A percentile compares a stretch with the other conserved stretches of the same genome.
Evolutionary conservation across 2,797 vertebrate genomes (phyloP).

Genomic region (Phoebastria nigripes): DNA sequence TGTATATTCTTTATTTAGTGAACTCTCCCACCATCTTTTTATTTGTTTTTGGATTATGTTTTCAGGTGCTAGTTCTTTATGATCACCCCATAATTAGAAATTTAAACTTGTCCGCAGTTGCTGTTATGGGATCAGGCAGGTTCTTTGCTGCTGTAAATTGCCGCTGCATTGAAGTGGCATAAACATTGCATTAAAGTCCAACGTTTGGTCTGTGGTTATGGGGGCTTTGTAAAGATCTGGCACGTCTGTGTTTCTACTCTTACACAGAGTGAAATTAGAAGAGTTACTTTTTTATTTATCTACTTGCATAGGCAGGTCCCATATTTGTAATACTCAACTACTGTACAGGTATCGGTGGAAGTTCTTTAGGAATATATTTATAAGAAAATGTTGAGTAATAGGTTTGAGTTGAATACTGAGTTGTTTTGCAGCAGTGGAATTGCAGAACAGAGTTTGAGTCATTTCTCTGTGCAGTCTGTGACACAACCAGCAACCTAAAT

Average conservation of each 20-base stretch:
- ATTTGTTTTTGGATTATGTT: background rate
- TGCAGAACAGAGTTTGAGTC: background rate
- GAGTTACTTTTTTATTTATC: background rate
- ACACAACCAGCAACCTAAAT: background rate
- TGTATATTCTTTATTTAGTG: background rate
- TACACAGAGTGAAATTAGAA: background rate
- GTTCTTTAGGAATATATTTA: background rate
- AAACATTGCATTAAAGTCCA: background rate
- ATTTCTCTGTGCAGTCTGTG: background rate
- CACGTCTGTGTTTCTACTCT: background rate
- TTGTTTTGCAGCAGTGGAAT: background rate
- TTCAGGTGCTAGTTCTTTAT: background rate
- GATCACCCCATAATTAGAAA: background rate
- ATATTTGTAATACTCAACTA: rapidly evolving
- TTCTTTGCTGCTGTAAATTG: background rate
- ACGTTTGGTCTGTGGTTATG: background rate
- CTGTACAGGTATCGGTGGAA: background rate
- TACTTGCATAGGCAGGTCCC: background rate
- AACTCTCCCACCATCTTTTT: background rate
- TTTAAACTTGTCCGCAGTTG: background rate
- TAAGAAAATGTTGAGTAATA: background rate
- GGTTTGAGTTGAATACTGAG: background rate
- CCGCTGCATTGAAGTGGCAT: too few relatives aligned
- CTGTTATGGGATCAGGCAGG: background rate
- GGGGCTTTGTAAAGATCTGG: background rate